Conservation (phyloP, 2,888 invertebrate genomes). For the Dasysyrphus tricinctus region DNA sequence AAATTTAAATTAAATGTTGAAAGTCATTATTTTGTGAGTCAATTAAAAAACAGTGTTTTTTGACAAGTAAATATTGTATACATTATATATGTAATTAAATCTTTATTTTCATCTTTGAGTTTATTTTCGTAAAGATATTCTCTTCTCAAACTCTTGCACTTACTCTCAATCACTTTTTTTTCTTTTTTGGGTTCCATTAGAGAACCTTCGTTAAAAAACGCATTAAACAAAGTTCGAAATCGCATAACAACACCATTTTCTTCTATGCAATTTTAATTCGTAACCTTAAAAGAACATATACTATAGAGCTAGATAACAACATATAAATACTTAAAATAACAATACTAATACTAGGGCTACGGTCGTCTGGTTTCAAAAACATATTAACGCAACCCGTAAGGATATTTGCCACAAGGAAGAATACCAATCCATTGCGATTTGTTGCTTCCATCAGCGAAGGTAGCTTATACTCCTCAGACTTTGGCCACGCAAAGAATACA, state of each 20-base stretch:
- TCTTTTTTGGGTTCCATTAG: too few species aligned
- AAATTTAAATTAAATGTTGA: too few species aligned
- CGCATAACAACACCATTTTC: background rate
- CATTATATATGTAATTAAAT: too few species aligned
- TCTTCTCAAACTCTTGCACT: too few species aligned
- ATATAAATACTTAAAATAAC: slow-evolving; percentile 86
- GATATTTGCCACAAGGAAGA: slow-evolving; percentile 93
- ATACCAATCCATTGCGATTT: slow-evolving; percentile 92
- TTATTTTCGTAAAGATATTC: too few species aligned
- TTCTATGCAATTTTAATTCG: slow-evolving; percentile 78
- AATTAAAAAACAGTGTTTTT: too few species aligned
- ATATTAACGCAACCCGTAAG: slow-evolving; percentile 93
- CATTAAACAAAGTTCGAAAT: too few species aligned
- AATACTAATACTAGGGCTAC: slow-evolving; percentile 83
- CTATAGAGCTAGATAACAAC: slow-evolving; percentile 80
- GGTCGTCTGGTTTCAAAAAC: slow-evolving; percentile 86
- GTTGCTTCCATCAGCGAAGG: slow-evolving; percentile 88
- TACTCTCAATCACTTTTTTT: too few species aligned
- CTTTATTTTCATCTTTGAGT: too few species aligned
- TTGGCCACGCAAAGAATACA: slow-evolving; percentile 55
- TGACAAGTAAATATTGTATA: too few species aligned
- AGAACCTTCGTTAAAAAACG: too few species aligned
- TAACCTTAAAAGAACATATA: slow-evolving; percentile 78
- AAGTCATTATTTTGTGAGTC: too few species aligned
- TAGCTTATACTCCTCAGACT: slow-evolving; percentile 81